Base-by-base conservation (phyloP, 2,888 invertebrate species). In the Epirrhoe alternata region DNA sequence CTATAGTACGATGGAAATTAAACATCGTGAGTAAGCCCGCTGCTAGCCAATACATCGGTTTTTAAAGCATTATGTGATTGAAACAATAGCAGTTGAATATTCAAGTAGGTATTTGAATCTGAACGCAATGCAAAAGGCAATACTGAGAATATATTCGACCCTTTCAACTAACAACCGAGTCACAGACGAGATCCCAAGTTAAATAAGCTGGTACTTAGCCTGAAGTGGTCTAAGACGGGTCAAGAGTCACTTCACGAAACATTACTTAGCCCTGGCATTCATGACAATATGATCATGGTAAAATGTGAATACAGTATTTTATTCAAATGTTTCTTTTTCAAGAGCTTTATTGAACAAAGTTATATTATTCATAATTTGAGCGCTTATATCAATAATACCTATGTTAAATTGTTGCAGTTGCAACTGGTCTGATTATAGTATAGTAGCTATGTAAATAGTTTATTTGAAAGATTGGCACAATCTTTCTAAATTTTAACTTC, bases 161-260 rank as follows among this genome's bases (percentile, higher is more conserved):
- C 53, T 61, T 62, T 62, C 56, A 54, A 42, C 42, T 57, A 57
- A 67, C 62, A 68, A 66, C 66, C 35, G 65, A 73, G 24, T 24
- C 24, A 24, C 24, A 71, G 73, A 77, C 78, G 71, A 71, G 68
- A 74, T 77, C 74, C 74, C 69, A 78, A 79, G 78, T 80, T 78
- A 81, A 82, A 84, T 80, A 82, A 79, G 74, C 77, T 71, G n/a
- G 67, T 73, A 59, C 69, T 75, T 71, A 73, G 69, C 68, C 71
- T 72, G 74, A 69, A 82, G 78, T 68, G 68, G 71, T 68, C 69
- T 70, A 71, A 78, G 78, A 58, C 70, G 75, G 79, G 82, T 82
- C 81, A 80, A 83, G 80, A 35, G 50, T 12, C 35, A 33, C 33
- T 57, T 42, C 6, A 57, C 30, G 47, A 51, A 47, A 47, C 16